Conservation (phyloP, 23 tunicate genomes). For the Oikopleura dioica region DNA sequence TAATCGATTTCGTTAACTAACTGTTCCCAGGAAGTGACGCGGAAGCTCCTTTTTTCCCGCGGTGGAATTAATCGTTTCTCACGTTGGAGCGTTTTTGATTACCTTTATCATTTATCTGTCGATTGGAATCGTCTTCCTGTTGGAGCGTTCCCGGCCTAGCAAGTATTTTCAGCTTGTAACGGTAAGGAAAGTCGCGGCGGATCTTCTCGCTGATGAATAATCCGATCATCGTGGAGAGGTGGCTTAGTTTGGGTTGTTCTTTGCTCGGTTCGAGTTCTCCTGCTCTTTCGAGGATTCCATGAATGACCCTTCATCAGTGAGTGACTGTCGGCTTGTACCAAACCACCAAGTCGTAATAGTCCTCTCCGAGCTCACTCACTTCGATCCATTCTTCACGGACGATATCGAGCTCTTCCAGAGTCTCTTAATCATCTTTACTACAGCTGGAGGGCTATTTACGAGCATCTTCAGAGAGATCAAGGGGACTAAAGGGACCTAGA, state of each 20-base stretch:
- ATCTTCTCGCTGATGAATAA: constrained; percentile 6
- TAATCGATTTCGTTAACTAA: too few relatives aligned
- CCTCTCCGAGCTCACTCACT: neutral
- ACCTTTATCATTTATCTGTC: constrained; percentile 9
- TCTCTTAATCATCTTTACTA: too few relatives aligned
- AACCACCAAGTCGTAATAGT: neutral
- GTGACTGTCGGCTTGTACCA: neutral
- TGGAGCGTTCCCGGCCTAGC: constrained; percentile 7
- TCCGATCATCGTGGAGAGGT: neutral
- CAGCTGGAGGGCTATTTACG: too few relatives aligned
- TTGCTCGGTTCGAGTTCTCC: too few relatives aligned
- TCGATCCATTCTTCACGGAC: constrained; percentile 13
- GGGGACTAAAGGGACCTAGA: too few relatives aligned
- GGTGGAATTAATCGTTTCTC: too few relatives aligned
- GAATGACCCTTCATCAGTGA: neutral
- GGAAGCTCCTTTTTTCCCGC: too few relatives aligned
- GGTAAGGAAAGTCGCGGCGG: neutral
- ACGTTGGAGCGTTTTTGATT: too few relatives aligned
- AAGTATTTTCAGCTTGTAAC: neutral
- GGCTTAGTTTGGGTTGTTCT: neutral
- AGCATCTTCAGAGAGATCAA: too few relatives aligned
- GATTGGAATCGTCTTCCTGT: constrained; percentile 1
- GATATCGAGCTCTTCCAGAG: constrained; percentile 5
- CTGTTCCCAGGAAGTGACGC: too few relatives aligned
- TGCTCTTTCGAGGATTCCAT: too few relatives aligned